These are phyloP conservation scores for Drosophila pseudoobscura DNA, from an alignment of 1,140 invertebrate species.

Conservation along the genomic window DNA sequence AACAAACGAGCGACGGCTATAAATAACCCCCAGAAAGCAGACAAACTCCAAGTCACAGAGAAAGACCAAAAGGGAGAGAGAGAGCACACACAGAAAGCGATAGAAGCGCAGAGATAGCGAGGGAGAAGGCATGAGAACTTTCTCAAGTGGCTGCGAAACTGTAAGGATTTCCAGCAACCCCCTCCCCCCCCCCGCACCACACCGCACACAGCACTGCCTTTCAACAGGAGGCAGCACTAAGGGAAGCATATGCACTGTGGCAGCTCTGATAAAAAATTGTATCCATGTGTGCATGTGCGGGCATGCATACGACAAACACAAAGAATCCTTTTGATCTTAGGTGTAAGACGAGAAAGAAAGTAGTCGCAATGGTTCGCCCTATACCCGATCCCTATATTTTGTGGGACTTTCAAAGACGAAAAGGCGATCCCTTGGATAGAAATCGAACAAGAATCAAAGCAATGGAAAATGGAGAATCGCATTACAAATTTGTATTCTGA, in stretches of 20 bases:
- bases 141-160: slow-evolving; percentile 65
- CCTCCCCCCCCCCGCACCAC: too few species aligned
- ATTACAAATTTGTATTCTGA: too few species aligned
- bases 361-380: too few species aligned
- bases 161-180: slow-evolving; percentile 21
- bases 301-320: too few species aligned
- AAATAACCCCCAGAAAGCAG: slow-evolving; percentile 50
- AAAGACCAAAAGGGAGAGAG: neutral
- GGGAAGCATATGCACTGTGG: slow-evolving; percentile 39
- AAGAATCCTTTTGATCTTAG: too few species aligned
- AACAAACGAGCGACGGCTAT: slow-evolving; percentile 73
- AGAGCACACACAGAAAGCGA: neutral
- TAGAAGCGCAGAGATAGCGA: neutral
- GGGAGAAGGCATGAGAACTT: slow-evolving; percentile 10
- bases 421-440: too few species aligned
- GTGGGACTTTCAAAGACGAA: too few species aligned
- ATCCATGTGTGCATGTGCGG: too few species aligned
- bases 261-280: slow-evolving; percentile 3
- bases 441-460: too few species aligned
- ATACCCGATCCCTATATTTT: too few species aligned
- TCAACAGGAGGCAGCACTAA: neutral
- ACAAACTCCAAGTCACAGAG: slow-evolving; percentile 6
- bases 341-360: too few species aligned
- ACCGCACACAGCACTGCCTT: slow-evolving; percentile 14
- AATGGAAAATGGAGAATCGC: too few species aligned